Conservation (phyloP, 2,888 invertebrate genomes). For the Lycaena phlaeas region DNA sequence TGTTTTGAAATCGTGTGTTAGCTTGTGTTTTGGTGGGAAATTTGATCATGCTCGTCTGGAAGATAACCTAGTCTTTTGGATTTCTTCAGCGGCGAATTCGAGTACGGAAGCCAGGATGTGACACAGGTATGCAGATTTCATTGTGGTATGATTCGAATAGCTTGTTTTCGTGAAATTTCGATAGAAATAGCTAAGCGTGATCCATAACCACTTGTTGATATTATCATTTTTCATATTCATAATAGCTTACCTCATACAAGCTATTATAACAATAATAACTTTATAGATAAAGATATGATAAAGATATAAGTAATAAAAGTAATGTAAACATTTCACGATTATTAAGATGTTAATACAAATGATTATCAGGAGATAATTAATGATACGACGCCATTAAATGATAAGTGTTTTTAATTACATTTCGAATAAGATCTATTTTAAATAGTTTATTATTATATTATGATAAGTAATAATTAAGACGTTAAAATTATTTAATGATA, state of each 20-base stretch:
- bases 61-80: slow-evolving; percentile 17
- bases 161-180: slow-evolving; percentile 18
- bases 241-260: background rate
- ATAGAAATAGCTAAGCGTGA: slow-evolving; percentile 14
- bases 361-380: too few relatives aligned
- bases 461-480: slow-evolving; percentile 4
- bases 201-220: slow-evolving; percentile 37
- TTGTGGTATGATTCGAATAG: slow-evolving; percentile 10
- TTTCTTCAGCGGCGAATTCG: slow-evolving; percentile 15
- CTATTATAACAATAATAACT: too few relatives aligned
- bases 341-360: too few relatives aligned
- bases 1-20: slow-evolving; percentile 27
- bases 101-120: slow-evolving; percentile 23
- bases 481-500: too few relatives aligned
- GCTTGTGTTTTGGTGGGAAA: slow-evolving; percentile 45
- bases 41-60: slow-evolving; percentile 15
- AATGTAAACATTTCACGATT: too few relatives aligned
- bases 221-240: background rate
- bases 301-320: too few relatives aligned
- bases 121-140: slow-evolving; percentile 19
- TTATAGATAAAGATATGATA: background rate
- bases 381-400: too few relatives aligned
- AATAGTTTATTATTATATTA: background rate
- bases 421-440: too few relatives aligned
- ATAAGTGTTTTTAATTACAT: too few relatives aligned